phyloP scores from a whole-genome alignment of 2,113 vertebrate genomes.

The Meleagris gallopavo region DNA sequence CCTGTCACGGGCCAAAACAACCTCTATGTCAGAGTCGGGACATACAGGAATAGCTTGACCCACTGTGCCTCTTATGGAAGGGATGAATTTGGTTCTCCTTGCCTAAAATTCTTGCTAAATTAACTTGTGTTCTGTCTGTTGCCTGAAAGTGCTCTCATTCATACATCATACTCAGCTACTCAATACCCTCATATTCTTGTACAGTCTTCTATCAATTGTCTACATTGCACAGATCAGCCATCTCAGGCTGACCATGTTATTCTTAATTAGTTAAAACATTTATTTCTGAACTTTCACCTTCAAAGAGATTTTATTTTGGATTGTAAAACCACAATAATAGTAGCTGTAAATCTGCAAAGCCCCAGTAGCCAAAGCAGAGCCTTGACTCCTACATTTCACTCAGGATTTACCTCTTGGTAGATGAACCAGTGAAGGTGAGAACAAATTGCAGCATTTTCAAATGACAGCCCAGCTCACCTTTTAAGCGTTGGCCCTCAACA shows the following conservation, averaged over 20 bases:
- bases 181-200: not conserved
- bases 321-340: not conserved
- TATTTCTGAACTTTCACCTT: conserved; percentile 30
- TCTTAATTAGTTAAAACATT: conserved; percentile 54
- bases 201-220: not conserved
- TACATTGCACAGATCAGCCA: conserved; percentile 37
- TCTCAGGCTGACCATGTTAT: conserved; percentile 41
- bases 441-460: not conserved
- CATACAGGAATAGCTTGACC: not conserved
- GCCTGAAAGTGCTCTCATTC: not conserved
- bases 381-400: not conserved
- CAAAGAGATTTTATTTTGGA: conserved; percentile 42
- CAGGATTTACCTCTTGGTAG: not conserved
- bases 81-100: not conserved
- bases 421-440: not conserved
- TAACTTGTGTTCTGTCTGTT: not conserved
- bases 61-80: not conserved
- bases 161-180: conserved; percentile 11
- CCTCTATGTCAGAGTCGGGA: not conserved
- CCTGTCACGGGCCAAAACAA: not conserved
- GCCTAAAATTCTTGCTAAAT: not conserved
- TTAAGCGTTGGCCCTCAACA: not conserved
- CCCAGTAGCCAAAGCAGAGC: not conserved
- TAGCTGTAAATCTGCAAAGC: not conserved
- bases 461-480: not conserved